phyloP scores from a whole-genome alignment of 2,113 vertebrate genomes.

The Eurystomus gularis region DNA sequence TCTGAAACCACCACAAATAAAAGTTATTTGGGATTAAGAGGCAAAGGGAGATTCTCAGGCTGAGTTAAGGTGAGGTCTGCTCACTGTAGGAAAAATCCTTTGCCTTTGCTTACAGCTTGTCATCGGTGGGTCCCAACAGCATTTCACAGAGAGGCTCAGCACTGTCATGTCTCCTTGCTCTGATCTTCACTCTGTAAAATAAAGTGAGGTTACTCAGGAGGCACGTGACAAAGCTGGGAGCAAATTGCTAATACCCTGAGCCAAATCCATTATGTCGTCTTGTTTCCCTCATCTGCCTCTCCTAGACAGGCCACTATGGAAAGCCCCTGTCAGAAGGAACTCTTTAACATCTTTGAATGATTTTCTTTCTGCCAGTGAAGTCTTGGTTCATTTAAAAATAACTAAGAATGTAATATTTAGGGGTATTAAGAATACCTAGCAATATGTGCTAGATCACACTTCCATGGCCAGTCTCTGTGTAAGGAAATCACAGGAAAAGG shows the following conservation, averaged over 20 bases:
- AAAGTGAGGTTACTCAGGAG: not conserved
- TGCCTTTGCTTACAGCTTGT: not conserved
- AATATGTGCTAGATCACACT: not conserved
- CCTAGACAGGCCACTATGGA: not conserved
- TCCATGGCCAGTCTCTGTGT: not conserved
- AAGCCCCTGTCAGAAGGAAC: not conserved
- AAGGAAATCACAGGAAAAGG: not conserved
- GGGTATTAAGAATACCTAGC: not conserved
- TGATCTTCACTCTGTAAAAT: not conserved
- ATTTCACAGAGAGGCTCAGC: not conserved
- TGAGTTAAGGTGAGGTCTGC: not conserved
- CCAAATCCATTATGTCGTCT: not conserved
- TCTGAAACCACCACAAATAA: not conserved
- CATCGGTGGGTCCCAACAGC: not conserved
- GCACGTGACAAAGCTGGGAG: not conserved
- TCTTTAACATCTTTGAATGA: not conserved
- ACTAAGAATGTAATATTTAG: not conserved
- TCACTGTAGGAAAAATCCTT: accelerated
- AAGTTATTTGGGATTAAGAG: not conserved
- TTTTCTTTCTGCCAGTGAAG: not conserved
- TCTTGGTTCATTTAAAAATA: not conserved
- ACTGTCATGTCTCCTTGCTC: not conserved
- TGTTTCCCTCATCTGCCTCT: not conserved
- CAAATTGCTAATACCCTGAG: not conserved
- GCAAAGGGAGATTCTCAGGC: not conserved